A percentile compares a stretch with the other conserved stretches of the same genome.
Evolutionary conservation across 2,113 vertebrate genomes (phyloP).

Genomic region (Hippopotamus amphibius): DNA sequence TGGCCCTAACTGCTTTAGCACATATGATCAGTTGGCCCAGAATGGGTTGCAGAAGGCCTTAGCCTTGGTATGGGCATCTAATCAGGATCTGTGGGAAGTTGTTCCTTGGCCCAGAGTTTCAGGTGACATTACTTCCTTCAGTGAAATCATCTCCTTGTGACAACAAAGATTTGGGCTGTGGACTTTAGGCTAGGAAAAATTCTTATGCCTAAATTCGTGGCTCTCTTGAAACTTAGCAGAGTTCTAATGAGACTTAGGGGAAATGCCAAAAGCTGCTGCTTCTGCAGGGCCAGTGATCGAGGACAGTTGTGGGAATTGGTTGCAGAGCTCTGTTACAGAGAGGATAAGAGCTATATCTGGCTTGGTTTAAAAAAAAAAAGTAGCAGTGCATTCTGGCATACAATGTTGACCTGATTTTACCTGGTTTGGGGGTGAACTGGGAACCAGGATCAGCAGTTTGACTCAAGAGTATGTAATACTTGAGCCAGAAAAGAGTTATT

Average conservation of each 20-base stretch:
- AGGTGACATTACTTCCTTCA: constrained; percentile 1
- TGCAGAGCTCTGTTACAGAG: constrained; percentile 35
- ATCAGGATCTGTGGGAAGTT: neutral
- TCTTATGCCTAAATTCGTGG: neutral
- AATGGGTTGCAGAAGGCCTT: constrained; percentile 21
- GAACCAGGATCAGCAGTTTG: constrained; percentile 1
- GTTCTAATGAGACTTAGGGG: neutral
- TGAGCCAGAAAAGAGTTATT: neutral
- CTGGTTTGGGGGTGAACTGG: neutral
- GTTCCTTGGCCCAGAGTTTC: constrained; percentile 37
- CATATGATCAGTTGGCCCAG: neutral
- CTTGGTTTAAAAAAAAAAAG: neutral
- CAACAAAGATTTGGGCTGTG: constrained; percentile 30
- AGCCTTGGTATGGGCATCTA: neutral
- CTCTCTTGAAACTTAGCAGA: constrained; percentile 10
- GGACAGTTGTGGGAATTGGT: constrained; percentile 40
- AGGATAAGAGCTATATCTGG: neutral
- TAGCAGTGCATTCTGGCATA: neutral
- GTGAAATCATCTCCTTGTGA: constrained; percentile 37
- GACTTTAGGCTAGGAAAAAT: neutral
- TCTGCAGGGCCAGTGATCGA: neutral
- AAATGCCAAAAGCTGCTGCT: constrained; percentile 14
- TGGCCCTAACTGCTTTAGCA: constrained; percentile 40
- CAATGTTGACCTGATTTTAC: constrained; percentile 25
- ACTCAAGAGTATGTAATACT: neutral